Evolutionary conservation across 2,888 invertebrate species (phyloP).

Genomic region (Coleophora deauratella): DNA sequence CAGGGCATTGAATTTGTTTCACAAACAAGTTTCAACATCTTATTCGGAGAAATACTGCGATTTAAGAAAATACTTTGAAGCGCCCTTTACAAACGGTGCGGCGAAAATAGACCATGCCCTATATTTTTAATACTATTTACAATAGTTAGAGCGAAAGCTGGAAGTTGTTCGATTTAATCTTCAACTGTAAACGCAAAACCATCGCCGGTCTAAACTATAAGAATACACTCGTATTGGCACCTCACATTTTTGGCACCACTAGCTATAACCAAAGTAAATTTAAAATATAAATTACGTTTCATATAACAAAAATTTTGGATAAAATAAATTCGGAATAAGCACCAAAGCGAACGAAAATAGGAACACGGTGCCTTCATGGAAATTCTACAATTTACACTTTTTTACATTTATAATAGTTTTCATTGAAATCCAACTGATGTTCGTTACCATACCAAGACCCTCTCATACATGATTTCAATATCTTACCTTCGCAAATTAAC

Average conservation of each 20-base stretch:
- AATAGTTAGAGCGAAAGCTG: slow-evolving; percentile 7
- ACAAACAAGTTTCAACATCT: no score
- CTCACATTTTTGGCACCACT: slow-evolving; percentile 62
- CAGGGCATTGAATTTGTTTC: no score
- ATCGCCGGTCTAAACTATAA: slow-evolving; percentile 11
- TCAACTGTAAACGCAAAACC: slow-evolving; percentile 10
- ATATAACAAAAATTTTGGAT: slow-evolving; percentile 13
- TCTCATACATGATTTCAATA: no score
- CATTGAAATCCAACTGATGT: neutral
- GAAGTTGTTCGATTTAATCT: slow-evolving; percentile 11
- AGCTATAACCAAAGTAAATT: slow-evolving; percentile 34
- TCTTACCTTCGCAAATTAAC: no score
- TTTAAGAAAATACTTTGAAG: no score
- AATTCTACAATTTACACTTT: no score
- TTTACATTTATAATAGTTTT: neutral
- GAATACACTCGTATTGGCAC: slow-evolving; percentile 44
- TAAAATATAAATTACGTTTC: slow-evolving; percentile 14
- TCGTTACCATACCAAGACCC: no score
- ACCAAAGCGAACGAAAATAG: slow-evolving; percentile 43
- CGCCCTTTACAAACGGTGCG: no score
- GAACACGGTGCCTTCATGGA: slow-evolving; percentile 36
- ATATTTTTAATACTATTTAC: no score
- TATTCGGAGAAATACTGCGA: no score
- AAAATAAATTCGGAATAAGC: slow-evolving; percentile 38
- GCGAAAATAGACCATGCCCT: no score